Evolutionary conservation across 2,797 vertebrate genomes (phyloP).

Genomic region (Buphagus erythrorhynchus): DNA sequence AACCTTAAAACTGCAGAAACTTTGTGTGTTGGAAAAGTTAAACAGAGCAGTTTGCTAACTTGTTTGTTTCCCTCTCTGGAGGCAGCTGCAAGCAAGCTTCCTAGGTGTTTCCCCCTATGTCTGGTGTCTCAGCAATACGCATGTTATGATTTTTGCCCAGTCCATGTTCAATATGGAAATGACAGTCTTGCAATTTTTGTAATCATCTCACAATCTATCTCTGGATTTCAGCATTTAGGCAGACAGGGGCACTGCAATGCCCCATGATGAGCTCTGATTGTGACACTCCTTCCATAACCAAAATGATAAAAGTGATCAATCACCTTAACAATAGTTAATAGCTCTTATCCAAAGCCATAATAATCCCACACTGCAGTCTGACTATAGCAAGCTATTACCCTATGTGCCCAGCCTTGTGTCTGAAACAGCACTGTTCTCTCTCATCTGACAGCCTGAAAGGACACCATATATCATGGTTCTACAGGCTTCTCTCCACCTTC

Average conservation of each 20-base stretch:
- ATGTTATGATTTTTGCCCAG: slow-evolving; percentile 36
- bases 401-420: slow-evolving; percentile 46
- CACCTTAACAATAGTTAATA: slow-evolving; percentile 73
- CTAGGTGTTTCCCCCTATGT: slow-evolving; percentile 13
- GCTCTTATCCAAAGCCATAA: slow-evolving; percentile 54
- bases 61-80: slow-evolving; percentile 56
- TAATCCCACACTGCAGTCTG: slow-evolving; percentile 32
- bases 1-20: background rate
- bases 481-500: background rate
- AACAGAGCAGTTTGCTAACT: background rate
- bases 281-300: slow-evolving; percentile 65
- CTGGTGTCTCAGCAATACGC: slow-evolving; percentile 25
- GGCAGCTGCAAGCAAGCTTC: slow-evolving; percentile 8
- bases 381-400: slow-evolving; percentile 47
- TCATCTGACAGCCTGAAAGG: slow-evolving; percentile 14
- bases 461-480: background rate
- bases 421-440: background rate
- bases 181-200: slow-evolving; percentile 62
- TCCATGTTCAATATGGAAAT: slow-evolving; percentile 69
- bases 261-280: slow-evolving; percentile 71
- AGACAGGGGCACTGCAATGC: slow-evolving; percentile 43
- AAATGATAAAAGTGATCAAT: slow-evolving; percentile 71
- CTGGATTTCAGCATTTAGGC: slow-evolving; percentile 65
- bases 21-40: slow-evolving; percentile 37
- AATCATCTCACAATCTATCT: slow-evolving; percentile 67